Evolutionary conservation across 2,797 vertebrate species (phyloP).

Genomic region (Onychomys torridus): DNA sequence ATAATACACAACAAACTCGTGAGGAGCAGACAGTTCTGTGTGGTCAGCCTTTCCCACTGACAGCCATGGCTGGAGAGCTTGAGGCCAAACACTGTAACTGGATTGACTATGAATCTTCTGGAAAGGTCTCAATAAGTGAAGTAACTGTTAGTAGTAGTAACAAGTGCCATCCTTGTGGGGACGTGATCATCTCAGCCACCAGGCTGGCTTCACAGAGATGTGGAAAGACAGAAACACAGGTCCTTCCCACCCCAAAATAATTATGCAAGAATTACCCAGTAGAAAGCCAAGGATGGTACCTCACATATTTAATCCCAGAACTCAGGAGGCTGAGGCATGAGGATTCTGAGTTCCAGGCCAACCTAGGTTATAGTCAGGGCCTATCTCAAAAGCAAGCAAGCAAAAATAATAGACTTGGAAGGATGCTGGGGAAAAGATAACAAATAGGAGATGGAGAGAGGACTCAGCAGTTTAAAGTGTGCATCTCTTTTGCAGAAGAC

Average conservation of each 20-base stretch:
- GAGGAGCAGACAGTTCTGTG: background rate
- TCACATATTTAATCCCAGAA: background rate
- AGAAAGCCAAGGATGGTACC: background rate
- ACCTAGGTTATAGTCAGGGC: background rate
- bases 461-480: background rate
- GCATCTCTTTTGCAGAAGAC: background rate
- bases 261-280: background rate
- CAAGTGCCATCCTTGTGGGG: background rate
- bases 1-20: background rate
- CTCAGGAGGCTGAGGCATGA: background rate
- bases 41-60: background rate
- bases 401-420: background rate
- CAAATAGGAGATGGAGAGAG: background rate
- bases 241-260: background rate
- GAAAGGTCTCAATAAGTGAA: background rate
- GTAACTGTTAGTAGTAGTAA: background rate
- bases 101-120: background rate
- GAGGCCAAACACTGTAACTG: background rate
- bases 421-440: background rate
- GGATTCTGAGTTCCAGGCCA: background rate
- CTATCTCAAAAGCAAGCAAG: background rate
- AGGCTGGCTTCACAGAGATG: background rate
- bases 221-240: background rate
- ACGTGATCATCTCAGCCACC: background rate
- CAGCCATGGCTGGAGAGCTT: background rate